Evolutionary conservation across 2,797 vertebrate species (phyloP).

Genomic region (Sebastes ruberrimus): DNA sequence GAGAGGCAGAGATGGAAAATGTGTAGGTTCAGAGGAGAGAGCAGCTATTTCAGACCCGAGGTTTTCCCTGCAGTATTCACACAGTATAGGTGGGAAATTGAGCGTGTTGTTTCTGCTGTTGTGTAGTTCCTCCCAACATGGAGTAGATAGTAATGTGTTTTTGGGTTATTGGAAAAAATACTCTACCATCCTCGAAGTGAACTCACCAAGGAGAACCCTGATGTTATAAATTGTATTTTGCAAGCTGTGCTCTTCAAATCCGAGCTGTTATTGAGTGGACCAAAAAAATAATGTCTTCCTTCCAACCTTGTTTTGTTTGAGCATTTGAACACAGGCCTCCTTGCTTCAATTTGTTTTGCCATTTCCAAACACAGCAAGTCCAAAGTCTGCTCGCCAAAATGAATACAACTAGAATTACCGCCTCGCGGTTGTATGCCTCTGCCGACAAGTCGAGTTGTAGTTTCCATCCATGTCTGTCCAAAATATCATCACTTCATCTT

Average conservation of each 20-base stretch:
- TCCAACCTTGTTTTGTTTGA: background rate
- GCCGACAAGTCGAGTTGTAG: too few species aligned
- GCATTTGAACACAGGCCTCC: background rate
- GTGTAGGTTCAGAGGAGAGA: constrained; percentile 28
- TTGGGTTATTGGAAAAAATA: constrained; percentile 2
- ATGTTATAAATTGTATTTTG: constrained; percentile 9
- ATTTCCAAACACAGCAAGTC: background rate
- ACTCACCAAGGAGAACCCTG: background rate
- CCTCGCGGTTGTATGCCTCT: too few species aligned
- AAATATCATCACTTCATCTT: too few species aligned
- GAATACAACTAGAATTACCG: background rate
- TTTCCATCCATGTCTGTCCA: too few species aligned
- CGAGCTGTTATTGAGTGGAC: background rate
- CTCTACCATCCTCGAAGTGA: background rate
- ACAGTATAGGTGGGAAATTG: background rate
- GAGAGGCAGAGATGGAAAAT: constrained; percentile 25
- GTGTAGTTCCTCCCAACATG: background rate
- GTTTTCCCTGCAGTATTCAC: constrained; percentile 30
- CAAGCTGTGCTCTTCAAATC: constrained; percentile 2
- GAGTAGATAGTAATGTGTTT: constrained; percentile 9
- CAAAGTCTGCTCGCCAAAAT: background rate
- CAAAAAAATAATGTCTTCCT: background rate
- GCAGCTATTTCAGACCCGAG: constrained; percentile 26
- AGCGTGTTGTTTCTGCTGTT: constrained; percentile 10
- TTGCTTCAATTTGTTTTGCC: background rate